Evolutionary conservation across 2,888 invertebrate species (phyloP).

Genomic region (Teinopalpus imperialis): DNA sequence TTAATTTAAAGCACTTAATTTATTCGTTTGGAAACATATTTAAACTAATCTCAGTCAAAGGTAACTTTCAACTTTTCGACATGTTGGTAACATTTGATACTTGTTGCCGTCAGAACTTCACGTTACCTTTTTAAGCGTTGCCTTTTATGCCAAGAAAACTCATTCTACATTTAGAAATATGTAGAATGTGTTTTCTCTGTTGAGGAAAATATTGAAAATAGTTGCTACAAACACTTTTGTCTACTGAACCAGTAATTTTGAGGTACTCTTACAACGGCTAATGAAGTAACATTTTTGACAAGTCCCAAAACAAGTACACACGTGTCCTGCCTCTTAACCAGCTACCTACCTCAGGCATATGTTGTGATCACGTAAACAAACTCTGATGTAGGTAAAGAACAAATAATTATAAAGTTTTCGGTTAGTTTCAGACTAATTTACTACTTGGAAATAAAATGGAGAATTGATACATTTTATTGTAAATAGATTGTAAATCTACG

Average conservation of each 20-base stretch:
- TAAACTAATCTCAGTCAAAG: constrained; percentile 40
- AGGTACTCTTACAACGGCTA: constrained; percentile 13
- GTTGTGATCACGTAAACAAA: constrained; percentile 10
- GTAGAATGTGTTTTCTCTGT: constrained; percentile 17
- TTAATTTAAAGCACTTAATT: constrained; percentile 20
- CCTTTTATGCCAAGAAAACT: constrained; percentile 37
- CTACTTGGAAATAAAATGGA: neutral
- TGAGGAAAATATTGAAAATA: neutral
- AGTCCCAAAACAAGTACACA: constrained; percentile 10
- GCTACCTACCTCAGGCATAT: constrained; percentile 6
- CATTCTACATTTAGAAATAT: constrained; percentile 28
- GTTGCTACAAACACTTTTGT: constrained; percentile 19
- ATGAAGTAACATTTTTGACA: constrained; percentile 23
- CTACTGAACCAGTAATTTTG: constrained; percentile 25
- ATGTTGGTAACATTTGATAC: constrained; percentile 43
- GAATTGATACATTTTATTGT: constrained; percentile 1
- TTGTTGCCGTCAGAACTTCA: constrained; percentile 44
- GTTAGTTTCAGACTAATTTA: neutral
- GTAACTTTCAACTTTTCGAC: constrained; percentile 45
- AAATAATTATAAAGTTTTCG: neutral
- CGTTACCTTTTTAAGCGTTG: no score
- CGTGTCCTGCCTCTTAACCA: constrained; percentile 9
- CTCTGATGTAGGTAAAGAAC: neutral
- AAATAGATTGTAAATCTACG: constrained; percentile 13
- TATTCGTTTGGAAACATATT: constrained; percentile 43